Evolutionary conservation across 2,113 vertebrate species (phyloP), one percentile per base, ranked within the genome.

Genomic region (Polyodon spathula): DNA sequence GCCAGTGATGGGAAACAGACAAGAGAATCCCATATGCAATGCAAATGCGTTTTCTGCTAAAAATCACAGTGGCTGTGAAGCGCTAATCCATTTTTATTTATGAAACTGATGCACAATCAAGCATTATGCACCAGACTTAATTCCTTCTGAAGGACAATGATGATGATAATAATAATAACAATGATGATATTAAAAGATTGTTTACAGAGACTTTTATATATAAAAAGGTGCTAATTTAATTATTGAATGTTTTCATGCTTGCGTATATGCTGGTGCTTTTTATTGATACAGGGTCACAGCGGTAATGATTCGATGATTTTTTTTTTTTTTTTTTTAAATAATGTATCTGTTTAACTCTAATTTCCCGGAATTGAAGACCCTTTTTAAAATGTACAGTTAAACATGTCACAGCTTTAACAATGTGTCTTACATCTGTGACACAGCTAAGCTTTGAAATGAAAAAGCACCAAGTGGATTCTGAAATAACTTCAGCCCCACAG

Each of bases 201-300:
- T 87, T 87, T 85, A 86, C 83, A 84, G 75, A 79, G 72, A 79
- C 71, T 48, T 80, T 75, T 68, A 73, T 63, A 50, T 68, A 70
- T 40, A 67, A 59, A 66, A 63, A n/a, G 61, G 71, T 76, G 62
- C 65, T 81, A 83, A 83, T 81, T 82, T 81, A 82, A 43, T 71
- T 64, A 56, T 46, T 67, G 58, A 50, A 12, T 12, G 59, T 68
- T 61, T 72, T 59, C 62, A 58, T 66, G 42, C 66, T 63, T 66
- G 41, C 64, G 59, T 62, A 75, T 67, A 71, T 73, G 53, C n/a
- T 66, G 40, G 62, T 64, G 41, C 40, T 50, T 67, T 64, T 64
- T 42, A 56, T 50, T 50, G n/a, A 50, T 66, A 56, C 54, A 60
- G 27, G 43, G 65, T 67, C 8, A 59, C 37, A 27, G 50, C 42